phyloP scores from a whole-genome alignment of 2,797 vertebrate genomes.

The Melanotaenia parkinsoni region DNA sequence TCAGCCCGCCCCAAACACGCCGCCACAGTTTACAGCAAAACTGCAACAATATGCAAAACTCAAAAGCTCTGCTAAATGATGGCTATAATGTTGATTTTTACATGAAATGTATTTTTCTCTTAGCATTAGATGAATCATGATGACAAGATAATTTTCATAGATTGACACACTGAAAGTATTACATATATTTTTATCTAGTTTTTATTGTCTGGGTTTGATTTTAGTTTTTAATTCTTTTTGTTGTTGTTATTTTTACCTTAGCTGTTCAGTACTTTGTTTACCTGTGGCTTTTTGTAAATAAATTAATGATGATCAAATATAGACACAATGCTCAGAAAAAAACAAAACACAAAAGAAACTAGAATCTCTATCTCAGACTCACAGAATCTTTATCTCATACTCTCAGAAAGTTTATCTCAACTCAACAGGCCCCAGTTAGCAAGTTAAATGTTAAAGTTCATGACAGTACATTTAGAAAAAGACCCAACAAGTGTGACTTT shows the following conservation, averaged over 20 bases:
- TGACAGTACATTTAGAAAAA: neutral
- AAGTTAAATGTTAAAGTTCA: neutral
- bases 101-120: neutral
- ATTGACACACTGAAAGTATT: neutral
- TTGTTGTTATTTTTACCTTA: too few relatives aligned
- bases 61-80: conserved; percentile 3
- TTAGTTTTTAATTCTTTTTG: too few relatives aligned
- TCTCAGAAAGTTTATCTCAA: neutral
- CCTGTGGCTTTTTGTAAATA: too few relatives aligned
- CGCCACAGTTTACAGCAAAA: conserved; percentile 46
- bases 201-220: too few relatives aligned
- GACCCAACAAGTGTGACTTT: neutral
- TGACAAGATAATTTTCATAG: neutral
- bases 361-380: neutral
- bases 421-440: neutral
- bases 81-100: conserved; percentile 6
- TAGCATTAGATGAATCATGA: neutral
- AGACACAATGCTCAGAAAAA: neutral
- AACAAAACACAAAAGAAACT: too few relatives aligned
- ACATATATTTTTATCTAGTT: neutral
- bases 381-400: neutral
- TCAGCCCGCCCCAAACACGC: conserved; percentile 33
- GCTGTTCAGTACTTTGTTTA: too few relatives aligned
- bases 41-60: conserved; percentile 46
- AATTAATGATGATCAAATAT: too few relatives aligned